Evolutionary conservation across 2,113 vertebrate genomes (phyloP).

Genomic region (Scalopus aquaticus): DNA sequence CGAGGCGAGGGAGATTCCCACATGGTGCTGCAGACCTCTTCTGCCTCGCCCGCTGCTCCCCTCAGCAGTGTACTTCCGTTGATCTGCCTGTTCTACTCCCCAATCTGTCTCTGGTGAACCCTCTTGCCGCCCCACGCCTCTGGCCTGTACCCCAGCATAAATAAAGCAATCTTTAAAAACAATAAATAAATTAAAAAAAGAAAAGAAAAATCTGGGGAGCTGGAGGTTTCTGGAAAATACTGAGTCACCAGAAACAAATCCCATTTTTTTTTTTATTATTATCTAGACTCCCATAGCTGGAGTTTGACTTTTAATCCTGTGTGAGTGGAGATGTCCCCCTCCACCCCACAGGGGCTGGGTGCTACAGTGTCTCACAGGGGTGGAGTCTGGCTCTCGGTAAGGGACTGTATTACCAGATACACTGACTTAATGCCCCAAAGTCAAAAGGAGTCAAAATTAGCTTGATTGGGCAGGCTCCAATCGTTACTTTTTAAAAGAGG

Average conservation of each 20-base stretch:
- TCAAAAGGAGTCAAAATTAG: neutral
- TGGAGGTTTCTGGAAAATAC: neutral
- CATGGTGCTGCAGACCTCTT: too few relatives aligned
- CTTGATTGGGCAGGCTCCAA: neutral
- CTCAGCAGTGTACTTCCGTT: too few relatives aligned
- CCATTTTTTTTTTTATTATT: neutral
- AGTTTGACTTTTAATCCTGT: neutral
- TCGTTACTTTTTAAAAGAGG: neutral
- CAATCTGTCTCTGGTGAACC: too few relatives aligned
- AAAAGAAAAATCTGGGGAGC: neutral
- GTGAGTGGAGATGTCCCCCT: neutral
- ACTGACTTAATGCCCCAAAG: neutral
- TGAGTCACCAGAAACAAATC: neutral
- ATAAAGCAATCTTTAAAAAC: too few relatives aligned
- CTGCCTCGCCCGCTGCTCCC: too few relatives aligned
- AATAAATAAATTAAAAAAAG: too few relatives aligned
- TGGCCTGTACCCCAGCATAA: too few relatives aligned
- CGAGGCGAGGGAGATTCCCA: too few relatives aligned
- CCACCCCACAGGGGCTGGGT: too few relatives aligned
- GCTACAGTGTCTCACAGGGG: rapidly evolving
- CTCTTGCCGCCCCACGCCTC: too few relatives aligned
- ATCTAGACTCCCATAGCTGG: neutral
- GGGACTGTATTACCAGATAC: neutral
- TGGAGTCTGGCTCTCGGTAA: neutral
- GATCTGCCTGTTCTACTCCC: too few relatives aligned